Evolutionary conservation across 2,113 vertebrate species (phyloP), one percentile per base, ranked within the genome.

Genomic region (Gnathonemus echidnorhynchus): DNA sequence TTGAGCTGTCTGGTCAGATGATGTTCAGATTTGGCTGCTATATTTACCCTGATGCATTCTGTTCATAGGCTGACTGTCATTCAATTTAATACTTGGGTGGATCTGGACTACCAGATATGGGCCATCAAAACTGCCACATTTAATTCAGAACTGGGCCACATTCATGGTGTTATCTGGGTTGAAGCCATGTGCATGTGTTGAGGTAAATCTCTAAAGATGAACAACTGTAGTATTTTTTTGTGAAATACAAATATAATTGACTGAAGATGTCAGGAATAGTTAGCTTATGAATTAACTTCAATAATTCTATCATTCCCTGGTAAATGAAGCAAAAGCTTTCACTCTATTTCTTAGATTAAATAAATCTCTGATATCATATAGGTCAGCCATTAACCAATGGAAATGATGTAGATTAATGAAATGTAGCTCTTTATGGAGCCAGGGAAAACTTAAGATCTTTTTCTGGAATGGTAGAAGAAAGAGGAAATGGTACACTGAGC

Each of bases 41-140:
- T 48, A 86, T 86, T 86, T 49, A 27, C 45, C 48, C 84, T 50
- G 50, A 86, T 48, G 19, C 17, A 50, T 27, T 86, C 45, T 13
- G 17, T 11, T 49, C 84, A 50, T 24, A 31, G 21, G 45, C 42
- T 48, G 84, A 86, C 84, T 50, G 24, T 86, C 84, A n/a, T 86
- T 86, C 45, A 86, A 15, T 86, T 86, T 48, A 48, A 86, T 86
- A 48, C 48, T 46, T 77, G 46, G 21, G 2, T 48, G 45, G 84
- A 50, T 86, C 70, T 77, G 84, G 9, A 86, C 83, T 86, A 48
- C 84, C 45, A 86, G 84, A 86, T 86, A 48, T 86, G 84, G 84
- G 84, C 48, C 84, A 86, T 46, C 45, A 86, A 50, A 86, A 48
- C 84, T 86, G 84, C 84, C 84, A 86, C 84, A 86, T 86, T 48